Evolutionary conservation across 1,140 invertebrate species (phyloP).

Genomic region (Drosophila eugracilis): DNA sequence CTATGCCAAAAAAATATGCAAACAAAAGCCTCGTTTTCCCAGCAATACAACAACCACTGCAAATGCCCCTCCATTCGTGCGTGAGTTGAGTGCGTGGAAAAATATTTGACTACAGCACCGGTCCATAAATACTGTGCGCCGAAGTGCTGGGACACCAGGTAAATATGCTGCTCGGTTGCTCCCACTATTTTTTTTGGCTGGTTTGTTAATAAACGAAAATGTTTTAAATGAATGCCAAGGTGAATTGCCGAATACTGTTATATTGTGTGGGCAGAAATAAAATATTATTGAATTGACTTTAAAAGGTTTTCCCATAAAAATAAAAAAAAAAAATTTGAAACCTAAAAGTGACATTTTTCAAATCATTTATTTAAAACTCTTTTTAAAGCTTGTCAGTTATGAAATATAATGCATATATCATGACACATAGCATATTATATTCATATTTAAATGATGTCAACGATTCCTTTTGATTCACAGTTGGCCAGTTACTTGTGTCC

Average conservation of each 20-base stretch:
- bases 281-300: not conserved
- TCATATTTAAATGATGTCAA: too few relatives aligned
- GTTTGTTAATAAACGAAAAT: not conserved
- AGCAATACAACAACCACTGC: slow-evolving; percentile 3
- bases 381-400: too few relatives aligned
- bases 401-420: too few relatives aligned
- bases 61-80: slow-evolving; percentile 7
- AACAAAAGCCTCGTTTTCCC: slow-evolving; percentile 39
- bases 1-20: slow-evolving; percentile 63
- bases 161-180: not conserved
- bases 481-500: slow-evolving; percentile 13
- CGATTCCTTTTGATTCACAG: slow-evolving; percentile 10
- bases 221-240: not conserved
- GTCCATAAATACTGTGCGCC: slow-evolving; percentile 32
- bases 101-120: slow-evolving; percentile 43
- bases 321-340: too few relatives aligned
- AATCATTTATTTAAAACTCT: too few relatives aligned
- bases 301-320: too few relatives aligned
- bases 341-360: too few relatives aligned
- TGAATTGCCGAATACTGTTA: not conserved
- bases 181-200: not conserved
- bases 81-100: slow-evolving; percentile 42
- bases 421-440: too few relatives aligned
- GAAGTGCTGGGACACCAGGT: slow-evolving; percentile 8
- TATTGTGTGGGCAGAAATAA: too few relatives aligned